These are phyloP conservation scores for Xenus cinereus DNA, from an alignment of 2,113 vertebrate genomes.

Conservation along the genomic window DNA sequence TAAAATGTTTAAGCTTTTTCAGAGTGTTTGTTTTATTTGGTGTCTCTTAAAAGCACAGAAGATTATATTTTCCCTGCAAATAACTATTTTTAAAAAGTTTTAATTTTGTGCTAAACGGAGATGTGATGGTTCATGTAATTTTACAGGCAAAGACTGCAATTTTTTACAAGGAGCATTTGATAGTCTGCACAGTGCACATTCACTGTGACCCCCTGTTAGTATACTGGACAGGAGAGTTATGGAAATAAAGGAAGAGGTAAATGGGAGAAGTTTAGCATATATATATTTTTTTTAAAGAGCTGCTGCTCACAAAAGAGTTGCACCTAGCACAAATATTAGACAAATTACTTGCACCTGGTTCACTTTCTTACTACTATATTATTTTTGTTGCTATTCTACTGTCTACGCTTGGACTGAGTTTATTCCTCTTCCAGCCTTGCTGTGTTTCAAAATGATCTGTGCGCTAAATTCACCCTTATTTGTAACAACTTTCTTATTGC, in stretches of 20 bases:
- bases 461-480: background rate
- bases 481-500: background rate
- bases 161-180: background rate
- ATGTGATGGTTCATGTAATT: background rate
- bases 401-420: background rate
- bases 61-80: background rate
- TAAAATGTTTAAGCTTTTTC: conserved; percentile 70
- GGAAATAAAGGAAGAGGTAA: background rate
- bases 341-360: background rate
- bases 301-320: background rate
- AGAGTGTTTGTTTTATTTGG: background rate
- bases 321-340: background rate
- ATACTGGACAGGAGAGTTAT: background rate
- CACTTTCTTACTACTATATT: background rate
- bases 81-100: background rate
- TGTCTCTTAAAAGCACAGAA: background rate
- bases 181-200: background rate
- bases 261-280: background rate
- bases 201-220: background rate
- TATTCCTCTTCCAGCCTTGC: background rate
- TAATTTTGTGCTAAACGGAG: background rate
- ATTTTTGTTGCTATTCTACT: background rate
- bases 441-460: background rate
- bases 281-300: background rate
- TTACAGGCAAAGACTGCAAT: background rate